A percentile compares a stretch with the other conserved stretches of the same genome.
Conservation (phyloP, 2,113 vertebrate species). For the Sapayoa aenigma region DNA sequence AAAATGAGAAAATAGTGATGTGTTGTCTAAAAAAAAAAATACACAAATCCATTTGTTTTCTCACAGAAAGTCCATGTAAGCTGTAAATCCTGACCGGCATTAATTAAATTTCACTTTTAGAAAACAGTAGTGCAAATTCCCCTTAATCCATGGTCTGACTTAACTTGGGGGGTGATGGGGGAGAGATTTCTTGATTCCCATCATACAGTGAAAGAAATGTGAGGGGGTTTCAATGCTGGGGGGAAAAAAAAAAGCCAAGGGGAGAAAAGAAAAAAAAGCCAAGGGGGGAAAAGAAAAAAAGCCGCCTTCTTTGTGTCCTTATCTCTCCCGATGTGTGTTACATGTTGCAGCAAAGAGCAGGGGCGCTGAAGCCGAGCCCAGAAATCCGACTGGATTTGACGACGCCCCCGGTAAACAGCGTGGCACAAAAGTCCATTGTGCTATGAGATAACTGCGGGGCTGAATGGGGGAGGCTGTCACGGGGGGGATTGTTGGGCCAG, state of each 20-base stretch:
- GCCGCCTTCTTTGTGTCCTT: slow-evolving; percentile 55
- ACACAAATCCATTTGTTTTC: neutral
- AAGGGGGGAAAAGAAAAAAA: neutral
- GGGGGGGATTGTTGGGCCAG: slow-evolving; percentile 79
- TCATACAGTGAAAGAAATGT: slow-evolving; percentile 42
- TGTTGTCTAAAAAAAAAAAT: neutral
- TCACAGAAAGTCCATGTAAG: neutral
- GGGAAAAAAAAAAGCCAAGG: neutral
- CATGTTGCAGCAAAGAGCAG: slow-evolving; percentile 64
- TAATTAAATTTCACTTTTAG: slow-evolving; percentile 24
- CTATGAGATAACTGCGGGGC: slow-evolving; percentile 76
- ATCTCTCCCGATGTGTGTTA: slow-evolving; percentile 59
- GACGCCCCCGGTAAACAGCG: slow-evolving; percentile 76
- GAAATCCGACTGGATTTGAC: slow-evolving; percentile 76
- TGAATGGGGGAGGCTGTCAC: slow-evolving; percentile 83
- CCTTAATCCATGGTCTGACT: neutral
- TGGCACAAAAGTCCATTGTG: slow-evolving; percentile 83
- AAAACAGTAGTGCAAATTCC: neutral
- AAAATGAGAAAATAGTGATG: neutral
- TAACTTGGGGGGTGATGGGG: neutral
- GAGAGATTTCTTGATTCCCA: neutral
- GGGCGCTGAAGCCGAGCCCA: slow-evolving; percentile 70
- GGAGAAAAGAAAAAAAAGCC: neutral
- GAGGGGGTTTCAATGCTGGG: neutral
- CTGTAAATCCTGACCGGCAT: neutral